Base-by-base conservation (phyloP, 1,140 invertebrate species). In the Helicoverpa zea region DNA sequence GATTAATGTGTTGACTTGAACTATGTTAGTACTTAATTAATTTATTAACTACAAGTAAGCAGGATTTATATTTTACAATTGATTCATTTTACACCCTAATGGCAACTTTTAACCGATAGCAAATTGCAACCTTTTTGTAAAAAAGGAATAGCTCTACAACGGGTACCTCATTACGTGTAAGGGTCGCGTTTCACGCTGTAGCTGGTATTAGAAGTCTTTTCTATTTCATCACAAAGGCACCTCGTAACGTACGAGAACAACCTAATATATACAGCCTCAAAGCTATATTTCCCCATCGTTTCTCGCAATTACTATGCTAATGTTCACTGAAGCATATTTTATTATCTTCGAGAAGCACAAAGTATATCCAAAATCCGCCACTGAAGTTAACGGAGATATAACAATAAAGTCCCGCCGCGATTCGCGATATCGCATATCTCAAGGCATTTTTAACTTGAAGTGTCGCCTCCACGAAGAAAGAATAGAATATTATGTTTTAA, bases 401-500 rank as follows among this genome's bases (percentile, higher is more conserved):
- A 81, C 83, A 84, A 86, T 86, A 79, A 82, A 84, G 81, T 85
- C 78, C 83, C 81, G 81, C 83, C 63, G 51, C 63, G 77, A 85
- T 83, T 77, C 73, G 77, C 68, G 82, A 83, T 86, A 83, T 85
- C 78, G 82, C 84, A 58, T 73, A 58, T 73, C 70, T 72, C 49
- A 83, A 83, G 81, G 76, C 35, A 82, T 84, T 87, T 84, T 80
- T 64, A 63, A 80, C 54, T 87, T 84, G 76, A 84, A 82, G 70
- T 73, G 70, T 73, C 52, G 81, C 75, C 74, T 74, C 78, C 80
- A 49, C 75, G 80, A 83, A 76, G 81, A 82, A 86, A 86, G 84
- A 86, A 87, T 88, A 82, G 81, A 81, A 86, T 88, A 86, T 86
- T 86, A 86, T 85, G 79, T 77, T 79, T 61, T 64, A 79, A 58